Evolutionary conservation across 2,113 vertebrate species (phyloP), one percentile per base, ranked within the genome.

Genomic region (Halichoeres trimaculatus): DNA sequence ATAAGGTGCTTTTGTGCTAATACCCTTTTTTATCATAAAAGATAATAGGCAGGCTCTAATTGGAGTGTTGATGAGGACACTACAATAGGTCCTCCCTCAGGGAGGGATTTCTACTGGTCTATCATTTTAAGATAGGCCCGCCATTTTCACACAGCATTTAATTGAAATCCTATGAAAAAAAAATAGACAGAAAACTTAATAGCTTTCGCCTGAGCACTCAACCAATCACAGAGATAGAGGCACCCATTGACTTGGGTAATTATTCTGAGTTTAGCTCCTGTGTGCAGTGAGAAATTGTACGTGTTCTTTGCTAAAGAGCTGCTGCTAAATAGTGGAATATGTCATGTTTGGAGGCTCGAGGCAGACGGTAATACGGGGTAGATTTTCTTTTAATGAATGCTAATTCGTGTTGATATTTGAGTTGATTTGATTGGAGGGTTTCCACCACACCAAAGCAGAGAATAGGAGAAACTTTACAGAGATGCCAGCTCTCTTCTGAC

Each of bases 151-250:
- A 77, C 51, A 54, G 72, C 66, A 85, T 93, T 91, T 92, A 93
- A 93, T 93, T 93, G 89, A 93, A 94, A 92, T 89, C 79, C 62
- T 81, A 53, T 35, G 65, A 1, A 80, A 78, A 76, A 30, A 76
- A 83, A 79, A 84, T n/a, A 54, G 23, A 76, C 66, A 62, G 63
- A 63, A 88, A 91, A 86, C 82, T 61, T 91, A 93, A 93, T 92
- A 90, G 90, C 85, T 90, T 93, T 88, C 35, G 79, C 87, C 85
- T 78, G 88, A 90, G 90, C 89, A 91, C 88, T 91, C 90, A 92
- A 87, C 88, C 91, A 90, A 89, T 88, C 83, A 84, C 71, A 79
- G 75, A 90, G 91, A 93, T 90, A 92, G 91, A 60, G 65, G 74
- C 75, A 76, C 76, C 80, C 87, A 87, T 80, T 92, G 89, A 91